Conservation (phyloP, 2,797 vertebrate genomes). For the Esox masquinongy region DNA sequence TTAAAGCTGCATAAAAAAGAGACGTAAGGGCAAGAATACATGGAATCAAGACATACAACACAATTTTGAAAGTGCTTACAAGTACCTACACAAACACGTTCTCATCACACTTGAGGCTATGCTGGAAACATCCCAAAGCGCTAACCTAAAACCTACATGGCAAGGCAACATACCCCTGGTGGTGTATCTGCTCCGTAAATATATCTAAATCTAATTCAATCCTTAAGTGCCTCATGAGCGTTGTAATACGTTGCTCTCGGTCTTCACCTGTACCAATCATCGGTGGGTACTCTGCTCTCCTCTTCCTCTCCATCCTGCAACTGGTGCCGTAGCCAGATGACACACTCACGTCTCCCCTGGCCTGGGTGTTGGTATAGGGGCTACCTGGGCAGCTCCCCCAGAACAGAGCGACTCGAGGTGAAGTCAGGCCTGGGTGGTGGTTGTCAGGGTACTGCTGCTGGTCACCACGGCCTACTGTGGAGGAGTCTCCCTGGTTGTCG, state of each 20-base stretch:
- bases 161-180: too few species aligned
- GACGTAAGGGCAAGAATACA: conserved; percentile 39
- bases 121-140: not conserved
- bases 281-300: conserved; percentile 42
- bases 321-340: conserved; percentile 40
- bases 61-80: not conserved
- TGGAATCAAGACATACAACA: not conserved
- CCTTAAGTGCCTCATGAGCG: not conserved
- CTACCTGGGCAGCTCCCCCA: conserved; percentile 15
- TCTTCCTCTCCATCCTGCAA: conserved; percentile 69
- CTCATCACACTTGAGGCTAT: not conserved
- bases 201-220: not conserved
- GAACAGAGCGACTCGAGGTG: conserved; percentile 3
- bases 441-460: not conserved
- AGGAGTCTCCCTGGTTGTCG: not conserved
- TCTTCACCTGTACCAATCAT: conserved; percentile 42
- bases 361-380: not conserved
- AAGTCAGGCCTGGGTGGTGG: conserved; percentile 7
- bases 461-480: conserved; percentile 7
- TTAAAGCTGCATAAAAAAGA: conserved; percentile 49
- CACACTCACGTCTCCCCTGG: not conserved
- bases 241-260: not conserved
- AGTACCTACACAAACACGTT: not conserved
- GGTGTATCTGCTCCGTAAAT: not conserved
- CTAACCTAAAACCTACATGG: not conserved